phyloP scores from a whole-genome alignment of 2,888 invertebrate species.

The Allophyes oxyacanthae region DNA sequence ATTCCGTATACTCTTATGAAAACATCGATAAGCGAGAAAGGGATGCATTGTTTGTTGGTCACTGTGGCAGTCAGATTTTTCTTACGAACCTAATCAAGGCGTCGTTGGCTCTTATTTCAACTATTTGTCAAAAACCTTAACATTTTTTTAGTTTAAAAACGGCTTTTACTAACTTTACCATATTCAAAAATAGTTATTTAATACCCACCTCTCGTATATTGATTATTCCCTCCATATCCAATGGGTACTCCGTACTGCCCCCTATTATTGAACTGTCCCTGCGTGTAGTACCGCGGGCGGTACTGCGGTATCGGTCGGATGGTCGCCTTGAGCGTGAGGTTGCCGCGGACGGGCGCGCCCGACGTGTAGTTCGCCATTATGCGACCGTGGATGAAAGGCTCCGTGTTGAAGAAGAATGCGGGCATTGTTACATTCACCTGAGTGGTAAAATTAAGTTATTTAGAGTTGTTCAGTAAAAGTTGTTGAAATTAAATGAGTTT shows the following conservation, averaged over 20 bases:
- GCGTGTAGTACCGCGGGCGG: conserved; percentile 81
- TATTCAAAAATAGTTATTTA: background rate
- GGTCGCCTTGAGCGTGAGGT: conserved; percentile 95
- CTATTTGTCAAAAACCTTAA: no score
- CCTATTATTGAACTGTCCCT: conserved; percentile 86
- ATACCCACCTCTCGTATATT: conserved; percentile 78
- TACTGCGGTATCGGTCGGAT: conserved; percentile 92
- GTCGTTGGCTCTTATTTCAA: no score
- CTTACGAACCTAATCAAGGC: no score
- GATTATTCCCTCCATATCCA: conserved; percentile 65
- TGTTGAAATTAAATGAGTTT: background rate
- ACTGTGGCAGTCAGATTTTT: no score
- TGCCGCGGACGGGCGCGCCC: conserved; percentile 96
- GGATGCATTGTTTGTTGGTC: no score
- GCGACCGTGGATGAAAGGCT: conserved; percentile 94
- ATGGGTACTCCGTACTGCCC: conserved; percentile 75
- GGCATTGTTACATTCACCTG: conserved; percentile 98
- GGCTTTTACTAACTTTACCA: no score
- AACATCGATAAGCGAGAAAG: no score
- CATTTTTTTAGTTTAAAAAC: no score
- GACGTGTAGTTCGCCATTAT: conserved; percentile 99
- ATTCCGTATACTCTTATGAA: no score
- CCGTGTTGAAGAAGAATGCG: conserved; percentile 97
- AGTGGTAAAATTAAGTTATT: background rate
- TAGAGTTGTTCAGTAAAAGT: background rate